phyloP scores from a whole-genome alignment of 2,888 invertebrate species.

The Lepidonotus clava region DNA sequence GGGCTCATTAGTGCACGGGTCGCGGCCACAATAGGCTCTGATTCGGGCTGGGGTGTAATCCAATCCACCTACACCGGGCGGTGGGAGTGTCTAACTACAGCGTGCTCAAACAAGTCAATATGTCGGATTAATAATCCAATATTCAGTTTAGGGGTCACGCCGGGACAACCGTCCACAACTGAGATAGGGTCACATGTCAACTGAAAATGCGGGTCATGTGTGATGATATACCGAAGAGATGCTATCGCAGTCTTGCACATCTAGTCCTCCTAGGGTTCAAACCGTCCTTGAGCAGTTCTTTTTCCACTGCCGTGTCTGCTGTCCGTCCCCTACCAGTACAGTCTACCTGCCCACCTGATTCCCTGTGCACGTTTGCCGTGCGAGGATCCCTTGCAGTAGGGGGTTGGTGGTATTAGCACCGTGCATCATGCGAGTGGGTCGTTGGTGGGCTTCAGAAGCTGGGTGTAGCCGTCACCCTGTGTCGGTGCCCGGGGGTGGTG shows the following conservation, averaged over 20 bases:
- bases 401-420: background rate
- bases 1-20: background rate
- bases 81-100: background rate
- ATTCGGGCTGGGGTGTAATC: background rate
- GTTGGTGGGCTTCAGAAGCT: slow-evolving; percentile 10
- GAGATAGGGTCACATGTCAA: no score
- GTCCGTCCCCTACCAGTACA: no score
- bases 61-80: background rate
- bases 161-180: no score
- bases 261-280: no score
- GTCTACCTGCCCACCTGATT: background rate
- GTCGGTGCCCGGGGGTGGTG: background rate
- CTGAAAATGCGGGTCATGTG: no score
- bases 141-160: no score
- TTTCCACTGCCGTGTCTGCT: no score
- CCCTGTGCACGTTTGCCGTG: background rate
- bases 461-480: background rate
- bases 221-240: no score
- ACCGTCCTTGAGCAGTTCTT: no score
- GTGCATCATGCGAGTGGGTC: slow-evolving; percentile 7
- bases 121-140: no score
- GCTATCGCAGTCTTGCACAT: no score
- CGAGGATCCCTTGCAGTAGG: background rate
- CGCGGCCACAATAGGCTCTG: background rate
- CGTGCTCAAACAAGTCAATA: slow-evolving; percentile 21